Conservation (phyloP, 2,113 vertebrate species). For the Sula dactylatra region DNA sequence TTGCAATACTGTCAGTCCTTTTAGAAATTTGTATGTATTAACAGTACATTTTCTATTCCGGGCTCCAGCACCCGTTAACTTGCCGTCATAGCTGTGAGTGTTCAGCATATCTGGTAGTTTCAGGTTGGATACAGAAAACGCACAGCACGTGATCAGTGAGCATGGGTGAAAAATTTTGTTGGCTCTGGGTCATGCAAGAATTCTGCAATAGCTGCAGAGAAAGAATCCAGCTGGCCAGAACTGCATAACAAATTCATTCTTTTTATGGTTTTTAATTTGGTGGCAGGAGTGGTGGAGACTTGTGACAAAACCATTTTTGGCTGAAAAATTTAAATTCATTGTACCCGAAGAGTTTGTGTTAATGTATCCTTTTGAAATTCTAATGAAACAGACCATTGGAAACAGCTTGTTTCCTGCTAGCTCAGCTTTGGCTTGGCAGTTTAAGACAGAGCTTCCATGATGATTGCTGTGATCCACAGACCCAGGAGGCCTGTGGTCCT, state of each 20-base stretch:
- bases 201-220: not conserved
- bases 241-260: not conserved
- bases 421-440: not conserved
- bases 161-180: not conserved
- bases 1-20: not conserved
- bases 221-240: not conserved
- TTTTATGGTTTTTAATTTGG: not conserved
- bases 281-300: not conserved
- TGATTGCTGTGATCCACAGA: not conserved
- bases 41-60: not conserved
- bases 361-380: not conserved
- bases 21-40: not conserved
- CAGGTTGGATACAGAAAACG: not conserved
- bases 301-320: not conserved
- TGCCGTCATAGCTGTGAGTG: not conserved
- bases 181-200: not conserved
- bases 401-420: not conserved
- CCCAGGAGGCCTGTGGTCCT: not conserved
- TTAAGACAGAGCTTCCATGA: not conserved
- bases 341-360: not conserved
- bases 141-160: not conserved
- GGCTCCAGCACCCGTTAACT: not conserved
- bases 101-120: not conserved
- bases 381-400: not conserved
- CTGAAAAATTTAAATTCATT: not conserved